Conservation (phyloP, 2,888 invertebrate genomes). For the Drosophila picticornis region DNA sequence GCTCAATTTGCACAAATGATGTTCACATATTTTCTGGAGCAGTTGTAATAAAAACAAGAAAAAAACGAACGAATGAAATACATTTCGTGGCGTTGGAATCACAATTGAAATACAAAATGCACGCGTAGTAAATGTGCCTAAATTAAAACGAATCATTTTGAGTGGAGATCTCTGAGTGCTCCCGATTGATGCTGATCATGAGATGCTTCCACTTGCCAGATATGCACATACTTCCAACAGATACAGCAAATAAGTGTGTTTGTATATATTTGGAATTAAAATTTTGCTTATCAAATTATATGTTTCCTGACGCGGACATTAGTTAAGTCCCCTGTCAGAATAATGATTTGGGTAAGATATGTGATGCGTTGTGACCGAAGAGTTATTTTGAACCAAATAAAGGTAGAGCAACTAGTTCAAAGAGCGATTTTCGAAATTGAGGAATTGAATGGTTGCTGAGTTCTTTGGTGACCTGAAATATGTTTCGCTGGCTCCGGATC, state of each 20-base stretch:
- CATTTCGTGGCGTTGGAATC: neutral
- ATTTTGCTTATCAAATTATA: neutral
- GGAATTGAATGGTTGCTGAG: neutral
- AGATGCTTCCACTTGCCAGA: neutral
- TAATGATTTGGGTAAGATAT: neutral
- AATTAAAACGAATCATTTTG: neutral
- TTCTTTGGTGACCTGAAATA: neutral
- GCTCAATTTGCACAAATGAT: slow-evolving; percentile 1
- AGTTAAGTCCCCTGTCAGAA: neutral
- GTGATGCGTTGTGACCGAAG: neutral
- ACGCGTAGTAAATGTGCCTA: neutral
- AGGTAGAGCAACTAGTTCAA: neutral
- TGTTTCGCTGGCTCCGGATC: neutral
- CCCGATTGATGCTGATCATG: neutral
- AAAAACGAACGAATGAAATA: neutral
- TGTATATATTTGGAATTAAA: neutral
- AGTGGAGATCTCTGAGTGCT: neutral
- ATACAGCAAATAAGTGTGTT: neutral
- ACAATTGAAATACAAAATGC: neutral
- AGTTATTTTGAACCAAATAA: neutral
- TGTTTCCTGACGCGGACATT: neutral
- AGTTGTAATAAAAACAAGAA: neutral
- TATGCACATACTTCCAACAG: neutral
- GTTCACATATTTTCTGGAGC: neutral
- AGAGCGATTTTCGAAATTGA: neutral